Base-by-base conservation (phyloP, 2,888 invertebrate species). In the Acleris literana region DNA sequence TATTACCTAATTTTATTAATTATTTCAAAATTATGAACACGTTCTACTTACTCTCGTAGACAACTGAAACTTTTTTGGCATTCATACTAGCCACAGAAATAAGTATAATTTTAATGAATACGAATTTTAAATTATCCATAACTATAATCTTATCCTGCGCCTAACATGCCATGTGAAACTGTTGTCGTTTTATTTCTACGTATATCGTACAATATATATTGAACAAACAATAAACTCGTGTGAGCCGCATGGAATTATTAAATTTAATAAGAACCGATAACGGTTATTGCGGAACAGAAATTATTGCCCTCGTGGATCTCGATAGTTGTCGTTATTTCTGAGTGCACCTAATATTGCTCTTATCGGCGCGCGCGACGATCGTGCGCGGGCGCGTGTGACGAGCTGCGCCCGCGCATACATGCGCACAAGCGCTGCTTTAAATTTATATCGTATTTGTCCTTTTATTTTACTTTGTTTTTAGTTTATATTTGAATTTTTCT, bases 271-370 rank as follows among this genome's bases (percentile, higher is more conserved):
- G 85, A 79, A 88, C 88, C 90, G 92, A 91, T 91, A 91, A 90
- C 84, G 78, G 85, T 86, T 88, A 90, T 85, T 82, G 82, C 81
- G 76, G 80, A 78, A 81, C 82, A 85, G 84, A 85, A 90, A 86
- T 90, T 90, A 92, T 92, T 86, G 88, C 81, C 77, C 81, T 91
- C 92, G 92, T 92, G 92, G 81, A 92, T 92, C 92, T 84, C 88
- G 92, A 92, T 92, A 90, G 85, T 82, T 84, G 82, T 82, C 75
- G 83, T 84, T 85, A 84, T 82, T 83, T 81, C 78, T 78, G 80
- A 81, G 82, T 78, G 82, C 83, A 84, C 85, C 83, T 85, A 87
- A 85, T 84, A 82, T 83, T 80, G 79, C 76, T 84, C 84, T 79
- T 81, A 90, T 90, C 89, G 83, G 69, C 63, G 70, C 69, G 73